Conservation (phyloP, 2,888 invertebrate genomes). For the Cantharis flavilabris region DNA sequence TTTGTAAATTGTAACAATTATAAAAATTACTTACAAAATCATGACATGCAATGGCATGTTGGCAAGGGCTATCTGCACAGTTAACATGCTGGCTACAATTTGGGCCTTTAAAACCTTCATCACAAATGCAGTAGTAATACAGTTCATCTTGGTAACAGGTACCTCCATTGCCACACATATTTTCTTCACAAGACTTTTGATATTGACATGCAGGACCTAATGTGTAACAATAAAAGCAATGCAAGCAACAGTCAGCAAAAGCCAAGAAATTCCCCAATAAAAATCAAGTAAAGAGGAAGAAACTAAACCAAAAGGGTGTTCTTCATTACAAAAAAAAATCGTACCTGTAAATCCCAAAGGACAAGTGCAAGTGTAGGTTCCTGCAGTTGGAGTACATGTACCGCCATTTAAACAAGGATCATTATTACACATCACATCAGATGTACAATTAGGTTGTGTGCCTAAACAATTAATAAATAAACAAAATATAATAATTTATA, state of each 20-base stretch:
- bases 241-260: conserved; percentile 32
- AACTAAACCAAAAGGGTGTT: conserved; percentile 12
- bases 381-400: conserved; percentile 62
- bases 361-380: conserved; percentile 72
- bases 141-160: conserved; percentile 51
- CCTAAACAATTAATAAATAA: conserved; percentile 6
- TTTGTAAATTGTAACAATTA: not conserved
- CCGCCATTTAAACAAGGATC: conserved; percentile 78
- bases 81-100: conserved; percentile 51
- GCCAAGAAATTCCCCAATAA: conserved; percentile 30
- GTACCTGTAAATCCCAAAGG: conserved; percentile 72
- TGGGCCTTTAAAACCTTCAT: conserved; percentile 54
- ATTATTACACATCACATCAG: conserved; percentile 64
- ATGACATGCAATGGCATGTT: conserved; percentile 64
- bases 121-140: conserved; percentile 48
- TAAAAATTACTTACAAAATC: conserved; percentile 64
- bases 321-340: conserved; percentile 14
- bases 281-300: conserved; percentile 17
- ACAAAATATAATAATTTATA: not conserved
- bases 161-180: conserved; percentile 62
- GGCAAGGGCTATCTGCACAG: conserved; percentile 64
- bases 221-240: conserved; percentile 32
- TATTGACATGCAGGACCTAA: conserved; percentile 47
- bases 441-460: conserved; percentile 54
- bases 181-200: conserved; percentile 44